Evolutionary conservation across 2,113 vertebrate species (phyloP), one percentile per base, ranked within the genome.

Genomic region (Trinectes maculatus): DNA sequence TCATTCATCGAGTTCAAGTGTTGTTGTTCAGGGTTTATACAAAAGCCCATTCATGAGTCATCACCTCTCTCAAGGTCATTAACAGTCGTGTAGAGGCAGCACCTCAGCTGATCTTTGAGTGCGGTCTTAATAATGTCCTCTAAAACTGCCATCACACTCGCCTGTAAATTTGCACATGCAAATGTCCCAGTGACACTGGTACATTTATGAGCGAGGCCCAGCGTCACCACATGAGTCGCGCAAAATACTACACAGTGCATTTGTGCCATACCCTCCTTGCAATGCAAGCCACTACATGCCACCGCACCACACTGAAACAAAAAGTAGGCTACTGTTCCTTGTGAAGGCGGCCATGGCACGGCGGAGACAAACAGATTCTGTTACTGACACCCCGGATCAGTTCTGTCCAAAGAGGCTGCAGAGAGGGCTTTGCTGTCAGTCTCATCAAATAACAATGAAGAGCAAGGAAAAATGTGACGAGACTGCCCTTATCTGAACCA

Each of bases 201-300:
- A 25, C 33, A 25, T 12, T 22, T 8, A 10, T 58, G 21, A 71
- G 28, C 44, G 10, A 29, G 5, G 13, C 15, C 47, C 25, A 21
- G 9, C 39, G 25, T 36, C 3, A 16, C 51, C 25, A 7, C 56
- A 56, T 21, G 42, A 66, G 51, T 69, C 58, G 61, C 58, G 36
- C 39, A 53, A 10, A 48, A 15, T 10, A 26, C 59, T 33, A 43
- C n/a, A 62, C 5, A 19, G 47, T 24, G 46, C 65, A 54, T 33
- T 16, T 37, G 24, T 26, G 55, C 29, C 26, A 70, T 37, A 22
- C n/a, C 15, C 37, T 34, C 40, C 31, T 11, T 28, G 58, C 88
- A 87, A 13, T 28, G 58, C 88, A 87, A 79, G 85, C 49, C 57
- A 33, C 63, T 58, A 77, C 85, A 68, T 60, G 86, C 83, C 77